Conservation (phyloP, 1,140 invertebrate species). For the Drosophila punjabiensis region DNA sequence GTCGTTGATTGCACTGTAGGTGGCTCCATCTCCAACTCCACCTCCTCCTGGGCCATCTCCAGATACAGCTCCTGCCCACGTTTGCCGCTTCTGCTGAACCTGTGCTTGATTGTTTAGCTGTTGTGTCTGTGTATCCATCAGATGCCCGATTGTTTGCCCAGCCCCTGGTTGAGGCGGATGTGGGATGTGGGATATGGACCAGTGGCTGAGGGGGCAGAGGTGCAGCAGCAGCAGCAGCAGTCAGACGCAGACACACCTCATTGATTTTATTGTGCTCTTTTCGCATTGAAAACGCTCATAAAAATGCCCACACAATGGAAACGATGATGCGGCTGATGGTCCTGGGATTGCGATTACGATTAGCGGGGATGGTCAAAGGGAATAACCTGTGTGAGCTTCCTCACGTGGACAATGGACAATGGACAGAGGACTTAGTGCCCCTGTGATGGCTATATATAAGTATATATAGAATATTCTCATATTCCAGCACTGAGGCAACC, state of each 20-base stretch:
- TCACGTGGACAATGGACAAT: constrained; percentile 51
- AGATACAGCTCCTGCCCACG: not conserved
- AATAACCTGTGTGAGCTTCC: constrained; percentile 40
- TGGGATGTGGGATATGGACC: constrained; percentile 14
- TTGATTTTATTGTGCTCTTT: constrained; percentile 84
- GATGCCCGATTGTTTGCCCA: constrained; percentile 71
- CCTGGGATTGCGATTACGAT: constrained; percentile 29
- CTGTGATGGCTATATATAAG: constrained; percentile 2
- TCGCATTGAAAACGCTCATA: constrained; percentile 80
- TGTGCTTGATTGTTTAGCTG: constrained; percentile 80
- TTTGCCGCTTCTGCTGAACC: constrained; percentile 37
- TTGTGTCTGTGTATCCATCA: constrained; percentile 66
- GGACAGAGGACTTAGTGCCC: constrained; percentile 10
- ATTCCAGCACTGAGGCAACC: constrained; percentile 61
- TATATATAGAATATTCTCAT: constrained; percentile 11
- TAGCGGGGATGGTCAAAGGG: constrained; percentile 8
- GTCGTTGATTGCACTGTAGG: constrained; percentile 72
- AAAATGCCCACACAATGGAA: constrained; percentile 83
- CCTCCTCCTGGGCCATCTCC: constrained; percentile 1
- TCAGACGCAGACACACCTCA: constrained; percentile 71
- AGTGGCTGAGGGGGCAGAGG: constrained; percentile 46
- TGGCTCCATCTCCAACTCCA: constrained; percentile 42
- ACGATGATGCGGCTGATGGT: constrained; percentile 75
- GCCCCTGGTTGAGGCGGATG: constrained; percentile 32
- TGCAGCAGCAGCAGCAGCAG: constrained; percentile 53